Evolutionary conservation across 2,797 vertebrate species (phyloP).

Genomic region (Amniataba percoides): DNA sequence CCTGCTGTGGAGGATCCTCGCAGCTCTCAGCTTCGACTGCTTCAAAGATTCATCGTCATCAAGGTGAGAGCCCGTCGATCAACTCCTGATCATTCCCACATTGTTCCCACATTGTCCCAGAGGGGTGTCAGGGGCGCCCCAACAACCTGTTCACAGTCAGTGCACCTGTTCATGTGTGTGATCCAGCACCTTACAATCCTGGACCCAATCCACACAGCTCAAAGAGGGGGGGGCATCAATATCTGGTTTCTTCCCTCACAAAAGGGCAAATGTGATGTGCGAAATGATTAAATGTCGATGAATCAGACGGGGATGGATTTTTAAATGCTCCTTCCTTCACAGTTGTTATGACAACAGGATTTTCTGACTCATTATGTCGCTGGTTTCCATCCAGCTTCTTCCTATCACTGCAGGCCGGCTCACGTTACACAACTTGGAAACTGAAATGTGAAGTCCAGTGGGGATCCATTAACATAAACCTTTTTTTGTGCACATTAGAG

Average conservation of each 20-base stretch:
- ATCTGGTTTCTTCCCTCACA: fast-evolving
- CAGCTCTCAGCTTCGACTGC: conserved; percentile 85
- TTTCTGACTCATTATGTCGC: conserved; percentile 41
- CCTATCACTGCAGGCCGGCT: conserved; percentile 1
- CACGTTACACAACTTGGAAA: conserved; percentile 27
- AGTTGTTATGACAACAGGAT: conserved; percentile 79
- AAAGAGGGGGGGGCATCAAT: background rate
- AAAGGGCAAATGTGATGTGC: background rate
- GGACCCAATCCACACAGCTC: background rate
- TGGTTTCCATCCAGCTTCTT: conserved; percentile 15
- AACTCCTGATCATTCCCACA: background rate
- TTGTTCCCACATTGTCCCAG: no score
- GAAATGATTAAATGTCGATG: background rate
- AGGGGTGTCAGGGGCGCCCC: background rate
- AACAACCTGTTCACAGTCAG: background rate
- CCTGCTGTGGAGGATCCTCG: conserved; percentile 85
- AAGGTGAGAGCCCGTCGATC: conserved; percentile 75
- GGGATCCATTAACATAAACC: background rate
- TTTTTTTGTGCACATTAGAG: background rate
- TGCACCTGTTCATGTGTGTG: background rate
- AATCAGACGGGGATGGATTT: background rate
- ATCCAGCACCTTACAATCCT: background rate
- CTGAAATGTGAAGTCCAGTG: background rate
- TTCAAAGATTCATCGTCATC: conserved; percentile 81
- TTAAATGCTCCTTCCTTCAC: conserved; percentile 28